phyloP scores from a whole-genome alignment of 2,888 invertebrate species.

The Tetanocera ferruginea region DNA sequence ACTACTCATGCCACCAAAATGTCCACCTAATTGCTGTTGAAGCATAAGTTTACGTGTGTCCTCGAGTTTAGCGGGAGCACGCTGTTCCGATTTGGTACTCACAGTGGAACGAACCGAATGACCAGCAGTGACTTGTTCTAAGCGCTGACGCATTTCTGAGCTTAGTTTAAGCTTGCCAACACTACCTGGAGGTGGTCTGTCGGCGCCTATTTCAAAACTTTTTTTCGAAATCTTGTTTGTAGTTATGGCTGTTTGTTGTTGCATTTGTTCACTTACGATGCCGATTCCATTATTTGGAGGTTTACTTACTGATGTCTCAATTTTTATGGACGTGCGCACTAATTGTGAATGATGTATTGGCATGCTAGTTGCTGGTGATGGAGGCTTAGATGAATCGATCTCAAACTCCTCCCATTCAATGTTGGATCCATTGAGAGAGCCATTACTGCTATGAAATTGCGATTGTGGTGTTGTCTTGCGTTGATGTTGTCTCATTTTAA shows the following conservation, averaged over 20 bases:
- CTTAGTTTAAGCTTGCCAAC: conserved; percentile 92
- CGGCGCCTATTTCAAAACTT: conserved; percentile 86
- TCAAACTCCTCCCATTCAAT: conserved; percentile 92
- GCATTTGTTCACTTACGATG: conserved; percentile 27
- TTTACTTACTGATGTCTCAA: conserved; percentile 55
- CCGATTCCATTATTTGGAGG: conserved; percentile 15
- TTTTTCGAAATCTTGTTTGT: conserved; percentile 67
- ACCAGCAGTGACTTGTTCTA: conserved; percentile 90
- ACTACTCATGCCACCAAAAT: conserved; percentile 57
- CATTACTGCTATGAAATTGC: conserved; percentile 65
- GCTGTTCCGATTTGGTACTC: conserved; percentile 79
- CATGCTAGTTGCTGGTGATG: conserved; percentile 56
- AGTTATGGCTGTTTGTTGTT: conserved; percentile 45
- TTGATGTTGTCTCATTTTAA: conserved; percentile 87
- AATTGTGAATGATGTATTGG: conserved; percentile 55
- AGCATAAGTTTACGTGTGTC: conserved; percentile 87
- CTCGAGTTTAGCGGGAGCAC: conserved; percentile 84
- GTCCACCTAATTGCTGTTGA: conserved; percentile 84
- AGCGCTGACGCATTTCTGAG: conserved; percentile 90
- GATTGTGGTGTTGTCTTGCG: conserved; percentile 84
- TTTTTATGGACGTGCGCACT: conserved; percentile 59
- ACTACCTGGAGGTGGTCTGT: conserved; percentile 86
- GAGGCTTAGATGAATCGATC: conserved; percentile 72
- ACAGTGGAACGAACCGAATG: conserved; percentile 87
- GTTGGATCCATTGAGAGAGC: conserved; percentile 69